Conservation (phyloP, 2,113 vertebrate species). For the Rhombomys opimus region DNA sequence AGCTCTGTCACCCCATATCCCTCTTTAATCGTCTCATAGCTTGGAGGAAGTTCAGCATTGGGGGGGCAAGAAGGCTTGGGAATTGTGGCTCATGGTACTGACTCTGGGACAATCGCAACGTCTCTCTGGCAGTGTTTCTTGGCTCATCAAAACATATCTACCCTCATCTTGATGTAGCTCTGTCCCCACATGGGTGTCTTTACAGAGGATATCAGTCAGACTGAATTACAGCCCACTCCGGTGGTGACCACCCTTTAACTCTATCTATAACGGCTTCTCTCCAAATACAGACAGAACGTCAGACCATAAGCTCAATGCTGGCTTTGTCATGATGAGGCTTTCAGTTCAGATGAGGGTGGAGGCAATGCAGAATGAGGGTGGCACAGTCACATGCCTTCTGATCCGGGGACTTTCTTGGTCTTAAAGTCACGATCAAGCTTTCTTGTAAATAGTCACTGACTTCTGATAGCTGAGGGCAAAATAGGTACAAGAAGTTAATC, state of each 20-base stretch:
- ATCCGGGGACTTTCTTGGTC: rapidly evolving
- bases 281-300: neutral
- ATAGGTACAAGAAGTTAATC: too few species aligned
- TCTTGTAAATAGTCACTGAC: neutral
- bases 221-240: neutral
- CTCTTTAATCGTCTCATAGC: neutral
- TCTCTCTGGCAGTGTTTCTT: neutral
- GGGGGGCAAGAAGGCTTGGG: neutral
- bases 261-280: neutral
- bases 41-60: neutral
- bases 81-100: neutral
- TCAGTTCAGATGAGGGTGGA: rapidly evolving
- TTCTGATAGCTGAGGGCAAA: too few species aligned
- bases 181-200: neutral
- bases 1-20: neutral
- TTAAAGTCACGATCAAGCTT: too few species aligned
- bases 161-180: neutral
- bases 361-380: neutral
- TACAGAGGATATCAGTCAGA: neutral
- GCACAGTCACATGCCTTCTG: too few species aligned
- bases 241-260: neutral
- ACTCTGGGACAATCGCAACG: neutral
- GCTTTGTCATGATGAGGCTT: rapidly evolving
- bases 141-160: neutral
- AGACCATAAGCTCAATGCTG: neutral